Base-by-base conservation (phyloP, 2,888 invertebrate species). In the Margaritifera margaritifera region DNA sequence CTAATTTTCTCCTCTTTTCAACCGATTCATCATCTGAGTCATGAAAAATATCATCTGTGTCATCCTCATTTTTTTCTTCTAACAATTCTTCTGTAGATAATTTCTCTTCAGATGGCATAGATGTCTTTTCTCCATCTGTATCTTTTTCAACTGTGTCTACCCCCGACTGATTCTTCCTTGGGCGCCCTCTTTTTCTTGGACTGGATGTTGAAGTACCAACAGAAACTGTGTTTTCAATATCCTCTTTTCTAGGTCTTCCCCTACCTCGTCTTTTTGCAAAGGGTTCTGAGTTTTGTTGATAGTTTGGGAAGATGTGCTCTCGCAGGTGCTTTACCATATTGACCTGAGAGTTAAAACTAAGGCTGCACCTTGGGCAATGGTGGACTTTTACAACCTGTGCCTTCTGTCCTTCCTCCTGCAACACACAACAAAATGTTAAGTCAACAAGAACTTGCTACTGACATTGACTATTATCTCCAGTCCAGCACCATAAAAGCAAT, bases 261-360 rank as follows among this genome's bases (percentile, higher is more conserved):
- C 55, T 27, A 27, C 63, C 59, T 42, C 66, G 50, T 24, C n/a
- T 63, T 24, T n/a, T 52, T 24, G 25, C 52, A 42, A 24, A n/a
- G 20, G 60, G n/a, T 57, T 18, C 50, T 50, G 57, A 8, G 24
- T 42, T 24, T 27, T 22, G 25, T 27, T 27, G 58, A 58, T 58
- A 24, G 56, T 15, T 64, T 24, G 75, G 68, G 6, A 80, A 69
- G 1, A 84, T 69, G 59, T 84, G 84, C 20, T 77, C 79, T 22
- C 82, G 62, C 1, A 84, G 73, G 69, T 84, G 84, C 31, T 79
- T 76, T 3, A 81, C 84, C 69, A 84, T 78, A 4, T 74, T 72
- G 19, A 77, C 74, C 62, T 81, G 80, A 3, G 74, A 74, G 3
- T 68, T 64, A 61, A 84, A 84, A 5, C 64, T 71, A 50, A 78